Evolutionary conservation across 2,797 vertebrate species (phyloP), one percentile per base, ranked within the genome.

Genomic region (Gymnoscopelus braueri): DNA sequence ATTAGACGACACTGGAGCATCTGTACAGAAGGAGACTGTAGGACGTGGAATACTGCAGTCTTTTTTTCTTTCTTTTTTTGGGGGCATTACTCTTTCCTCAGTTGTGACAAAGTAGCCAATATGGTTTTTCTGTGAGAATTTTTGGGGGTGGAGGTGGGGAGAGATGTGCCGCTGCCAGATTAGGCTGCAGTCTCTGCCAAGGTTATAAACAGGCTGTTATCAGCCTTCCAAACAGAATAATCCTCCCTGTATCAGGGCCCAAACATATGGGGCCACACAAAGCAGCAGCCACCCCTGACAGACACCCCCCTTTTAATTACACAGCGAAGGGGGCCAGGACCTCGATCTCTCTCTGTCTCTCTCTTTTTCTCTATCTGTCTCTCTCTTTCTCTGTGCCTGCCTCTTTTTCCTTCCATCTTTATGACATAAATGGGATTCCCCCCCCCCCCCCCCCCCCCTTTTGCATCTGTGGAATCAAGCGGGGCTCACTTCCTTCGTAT

Each of bases 131-230:
- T 72, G 85, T 80, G 81, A 84, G 83, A 79, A 87, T 88, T 87
- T 90, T 14, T 60, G 63, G 70, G 56, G 91, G 89, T 91, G 95
- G 94, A 90, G 95, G 93, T 91, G 93, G 75, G 95, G 92, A 92
- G 93, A 93, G 96, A 96, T 95, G 95, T 97, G 96, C 94, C 95
- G 93, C 95, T 95, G 96, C 92, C 96, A 98, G 97, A 99, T 99
- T 98, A 98, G 95, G 92, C 93, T 94, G 88, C 93, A 92, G 95
- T 92, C 94, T 94, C 94, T 95, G 97, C 96, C 96, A 98, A 96
- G 95, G 96, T 96, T 97, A 97, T 97, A 98, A 98, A 98, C 96
- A 96, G 95, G 94, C 95, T 93, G 93, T 96, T 99, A 99, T 98
- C 97, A 90, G 92, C 94, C 94, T 95, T 95, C 95, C 94, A 95